Base-by-base conservation (phyloP, 1,140 invertebrate species). In the Ladona fulva region DNA sequence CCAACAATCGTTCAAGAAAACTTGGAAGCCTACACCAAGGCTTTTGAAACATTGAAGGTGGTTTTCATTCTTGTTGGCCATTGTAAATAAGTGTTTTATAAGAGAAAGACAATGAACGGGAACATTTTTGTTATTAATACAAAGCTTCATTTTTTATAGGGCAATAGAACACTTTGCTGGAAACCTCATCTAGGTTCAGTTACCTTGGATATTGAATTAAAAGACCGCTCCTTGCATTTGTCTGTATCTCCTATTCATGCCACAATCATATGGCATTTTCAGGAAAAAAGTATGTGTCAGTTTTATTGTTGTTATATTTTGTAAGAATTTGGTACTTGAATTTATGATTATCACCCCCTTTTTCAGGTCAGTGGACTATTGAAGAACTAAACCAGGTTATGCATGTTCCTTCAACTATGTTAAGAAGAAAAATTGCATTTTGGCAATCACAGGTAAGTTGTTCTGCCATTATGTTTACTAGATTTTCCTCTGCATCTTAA, bases 221-320 rank as follows among this genome's bases (percentile, higher is more conserved):
- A 93, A 75, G 92, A 93, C 74, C 89, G 92, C 82, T 93, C 89
- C 74, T 83, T 98, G 42, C 91, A 93, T 79, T 89, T 98, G 80
- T 92, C 91, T 76, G 96, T 98, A 0, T 92, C 95, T 6, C 96
- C 97, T 0, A 92, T 96, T 29, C 95, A 98, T 85, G 97, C 97
- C 0, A 94, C 96, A 0, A 93, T 99, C 76, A 94, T 99, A 78
- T 92, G 95, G 88, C 92, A 97, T 85, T 99, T 99, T 85, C 92
- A 98, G 87, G 90, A 93, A 81, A 94, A 96, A 87, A 89, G 92
- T 93, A 86, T 85, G 83, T 85, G 76, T 8, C 29, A 79, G 78
- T 22, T 74, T 75, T 74, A 59, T 76, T 74, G 24, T 76, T 77
- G 74, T 24, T 6, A 66, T 6, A 19, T 66, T 12, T 5, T 37